Conservation (phyloP, 2,113 vertebrate species). For the Speoplatyrhinus poulsoni region DNA sequence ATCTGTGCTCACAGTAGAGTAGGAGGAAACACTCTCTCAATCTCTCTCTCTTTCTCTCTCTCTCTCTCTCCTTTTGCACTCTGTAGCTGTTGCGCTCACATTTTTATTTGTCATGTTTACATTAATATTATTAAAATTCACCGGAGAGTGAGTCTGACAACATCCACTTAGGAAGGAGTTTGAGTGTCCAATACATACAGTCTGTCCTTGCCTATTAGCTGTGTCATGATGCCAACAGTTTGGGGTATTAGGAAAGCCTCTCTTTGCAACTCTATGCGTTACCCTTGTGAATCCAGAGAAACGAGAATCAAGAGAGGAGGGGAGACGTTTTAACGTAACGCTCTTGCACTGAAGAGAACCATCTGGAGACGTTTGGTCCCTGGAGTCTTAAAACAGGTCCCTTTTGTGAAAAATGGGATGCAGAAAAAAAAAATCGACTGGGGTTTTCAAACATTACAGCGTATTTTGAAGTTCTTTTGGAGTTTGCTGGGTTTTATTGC, state of each 20-base stretch:
- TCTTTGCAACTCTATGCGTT: constrained; percentile 57
- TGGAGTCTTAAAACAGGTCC: constrained; percentile 73
- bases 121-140: constrained; percentile 6
- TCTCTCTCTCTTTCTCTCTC: constrained; percentile 3
- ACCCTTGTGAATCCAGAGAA: constrained; percentile 67
- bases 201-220: constrained; percentile 54
- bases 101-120: neutral
- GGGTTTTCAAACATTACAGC: constrained; percentile 77
- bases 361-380: constrained; percentile 77
- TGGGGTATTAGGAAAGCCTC: constrained; percentile 59
- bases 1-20: constrained; percentile 53
- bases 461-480: constrained; percentile 80
- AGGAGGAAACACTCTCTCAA: constrained; percentile 43
- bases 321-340: constrained; percentile 61
- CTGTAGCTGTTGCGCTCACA: neutral
- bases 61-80: constrained; percentile 3
- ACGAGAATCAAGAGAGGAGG: constrained; percentile 60
- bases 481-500: constrained; percentile 77
- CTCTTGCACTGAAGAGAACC: constrained; percentile 70
- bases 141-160: constrained; percentile 47
- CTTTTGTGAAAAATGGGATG: constrained; percentile 77
- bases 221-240: constrained; percentile 66
- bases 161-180: constrained; percentile 34
- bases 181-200: constrained; percentile 8
- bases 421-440: constrained; percentile 67